Base-by-base conservation (phyloP, 2,113 vertebrate species). In the Sitta europaea region DNA sequence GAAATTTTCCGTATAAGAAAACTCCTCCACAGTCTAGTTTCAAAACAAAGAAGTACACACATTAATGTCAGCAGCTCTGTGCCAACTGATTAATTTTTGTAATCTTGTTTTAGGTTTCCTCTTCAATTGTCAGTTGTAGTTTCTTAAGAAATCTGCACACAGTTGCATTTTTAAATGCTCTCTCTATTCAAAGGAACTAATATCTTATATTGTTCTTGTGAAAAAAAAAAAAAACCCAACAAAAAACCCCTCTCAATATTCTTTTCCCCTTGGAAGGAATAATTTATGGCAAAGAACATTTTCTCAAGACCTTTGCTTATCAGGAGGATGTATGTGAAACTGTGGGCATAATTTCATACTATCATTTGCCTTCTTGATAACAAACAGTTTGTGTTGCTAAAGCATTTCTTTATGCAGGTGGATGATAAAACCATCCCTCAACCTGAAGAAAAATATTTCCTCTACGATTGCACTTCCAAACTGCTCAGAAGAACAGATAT, bases 271-370 rank as follows among this genome's bases (percentile, higher is more conserved):
- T 27, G 3, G 47, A 80, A 77, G 24, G 27, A 36, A 38, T 47
- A 83, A 90, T 61, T 86, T 53, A 67, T 53, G 55, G 50, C 18
- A 57, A 87, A 93, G 50, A n/a, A 66, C 53, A 53, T 93, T 96
- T 96, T 96, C 80, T 89, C 73, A 91, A 88, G 28, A 92, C 65
- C 90, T 94, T 77, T 73, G 70, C 95, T 98, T 98, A 98, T 96
- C 97, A 98, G 98, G 96, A 98, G 94, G 97, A 97, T 98, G 98
- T 98, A 98, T 97, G 97, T 97, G 88, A 93, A 98, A 97, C 96
- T 82, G 96, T 96, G 98, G 98, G 98, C 98, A 98, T 98, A 96
- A 95, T 93, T 97, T 83, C 66, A 29, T 92, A 81, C 93, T 96
- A 36, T 94, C 96, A 96, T 94, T 92, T 94, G 93, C 96, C 88